Evolutionary conservation across 2,888 invertebrate species (phyloP).

Genomic region (Heliothis peltigera): DNA sequence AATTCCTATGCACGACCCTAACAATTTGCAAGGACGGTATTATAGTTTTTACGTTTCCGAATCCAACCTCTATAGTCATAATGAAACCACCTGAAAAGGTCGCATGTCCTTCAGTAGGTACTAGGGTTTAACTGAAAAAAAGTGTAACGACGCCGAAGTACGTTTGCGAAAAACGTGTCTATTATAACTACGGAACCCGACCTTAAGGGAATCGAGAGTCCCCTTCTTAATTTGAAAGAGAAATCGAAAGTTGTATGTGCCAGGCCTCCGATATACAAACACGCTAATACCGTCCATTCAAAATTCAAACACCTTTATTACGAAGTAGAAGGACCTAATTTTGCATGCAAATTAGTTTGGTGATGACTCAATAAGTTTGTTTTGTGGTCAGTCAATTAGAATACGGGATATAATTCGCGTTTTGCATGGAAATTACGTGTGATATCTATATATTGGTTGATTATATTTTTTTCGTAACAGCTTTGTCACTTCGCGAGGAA

Average conservation of each 20-base stretch:
- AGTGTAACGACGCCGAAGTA: constrained; percentile 49
- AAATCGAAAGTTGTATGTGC: constrained; percentile 72
- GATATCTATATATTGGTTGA: constrained; percentile 44
- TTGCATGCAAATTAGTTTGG: constrained; percentile 8
- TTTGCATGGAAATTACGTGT: constrained; percentile 58
- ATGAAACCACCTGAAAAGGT: constrained; percentile 56
- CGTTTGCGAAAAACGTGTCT: constrained; percentile 58
- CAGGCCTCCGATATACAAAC: constrained; percentile 44
- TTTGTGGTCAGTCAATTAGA: constrained; percentile 55
- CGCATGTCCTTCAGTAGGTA: constrained; percentile 33
- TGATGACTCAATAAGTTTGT: constrained; percentile 14
- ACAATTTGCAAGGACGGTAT: constrained; percentile 46
- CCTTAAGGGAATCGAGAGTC: constrained; percentile 73
- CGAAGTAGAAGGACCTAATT: constrained; percentile 4
- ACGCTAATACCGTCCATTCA: background rate
- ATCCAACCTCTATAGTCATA: constrained; percentile 20
- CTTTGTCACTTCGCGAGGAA: background rate
- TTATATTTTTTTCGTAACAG: constrained; percentile 28
- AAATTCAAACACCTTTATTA: constrained; percentile 12
- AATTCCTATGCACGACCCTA: constrained; percentile 7
- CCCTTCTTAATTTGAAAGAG: constrained; percentile 77
- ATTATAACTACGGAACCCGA: constrained; percentile 55
- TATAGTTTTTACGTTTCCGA: constrained; percentile 44
- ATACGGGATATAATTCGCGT: constrained; percentile 61
- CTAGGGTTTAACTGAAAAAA: constrained; percentile 55